These are phyloP conservation scores for Xestobium rufovillosum DNA, from an alignment of 2,888 invertebrate genomes.

Conservation along the genomic window DNA sequence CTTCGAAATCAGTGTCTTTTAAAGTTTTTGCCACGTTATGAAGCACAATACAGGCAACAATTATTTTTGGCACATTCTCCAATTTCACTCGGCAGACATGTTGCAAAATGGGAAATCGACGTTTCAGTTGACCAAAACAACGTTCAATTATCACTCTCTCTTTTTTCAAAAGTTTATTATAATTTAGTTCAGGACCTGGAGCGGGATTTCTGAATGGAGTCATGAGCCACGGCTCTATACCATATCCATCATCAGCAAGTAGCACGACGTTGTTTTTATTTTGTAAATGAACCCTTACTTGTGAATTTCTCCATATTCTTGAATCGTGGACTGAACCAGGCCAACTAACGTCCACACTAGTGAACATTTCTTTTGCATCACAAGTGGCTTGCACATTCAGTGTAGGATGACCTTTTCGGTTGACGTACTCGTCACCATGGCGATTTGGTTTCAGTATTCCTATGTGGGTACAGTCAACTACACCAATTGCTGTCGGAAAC, in stretches of 20 bases:
- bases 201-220: constrained; percentile 16
- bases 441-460: constrained; percentile 17
- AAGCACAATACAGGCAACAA: constrained; percentile 7
- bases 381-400: constrained; percentile 18
- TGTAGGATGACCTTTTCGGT: constrained; percentile 14
- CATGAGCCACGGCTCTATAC: constrained; percentile 18
- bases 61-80: constrained; percentile 5
- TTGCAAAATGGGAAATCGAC: constrained; percentile 14
- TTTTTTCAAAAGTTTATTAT: no score
- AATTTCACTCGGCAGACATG: constrained; percentile 14
- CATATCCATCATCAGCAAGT: constrained; percentile 18
- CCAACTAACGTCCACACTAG: constrained; percentile 17
- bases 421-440: constrained; percentile 13
- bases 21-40: constrained; percentile 10
- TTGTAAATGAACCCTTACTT: constrained; percentile 10
- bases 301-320: constrained; percentile 13
- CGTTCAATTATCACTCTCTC: constrained; percentile 11
- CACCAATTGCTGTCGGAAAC: constrained; percentile 15
- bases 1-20: constrained; percentile 9
- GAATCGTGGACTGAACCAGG: constrained; percentile 11
- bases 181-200: constrained; percentile 11
- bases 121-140: constrained; percentile 13
- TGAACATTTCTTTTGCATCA: constrained; percentile 16
- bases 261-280: constrained; percentile 15
- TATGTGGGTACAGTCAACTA: constrained; percentile 20